Conservation (phyloP, 2,797 vertebrate genomes). For the Chelonia mydas region DNA sequence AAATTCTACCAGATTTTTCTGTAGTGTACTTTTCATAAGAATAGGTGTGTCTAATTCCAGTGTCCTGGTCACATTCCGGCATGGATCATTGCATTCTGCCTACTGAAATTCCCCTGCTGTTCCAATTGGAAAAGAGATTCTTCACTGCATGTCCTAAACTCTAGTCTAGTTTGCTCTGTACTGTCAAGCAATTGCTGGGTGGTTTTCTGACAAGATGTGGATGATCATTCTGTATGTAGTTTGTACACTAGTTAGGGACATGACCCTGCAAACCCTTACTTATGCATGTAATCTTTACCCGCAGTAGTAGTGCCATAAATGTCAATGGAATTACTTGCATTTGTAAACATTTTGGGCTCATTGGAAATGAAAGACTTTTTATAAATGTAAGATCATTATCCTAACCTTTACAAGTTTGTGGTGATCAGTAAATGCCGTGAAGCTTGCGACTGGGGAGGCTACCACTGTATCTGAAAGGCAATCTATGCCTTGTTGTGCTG, state of each 20-base stretch:
- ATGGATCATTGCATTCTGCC: neutral
- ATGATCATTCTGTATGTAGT: neutral
- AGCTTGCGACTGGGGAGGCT: neutral
- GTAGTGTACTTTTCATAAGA: rapidly evolving
- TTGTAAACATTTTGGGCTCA: neutral
- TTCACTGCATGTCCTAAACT: neutral
- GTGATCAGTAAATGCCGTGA: neutral
- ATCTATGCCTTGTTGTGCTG: neutral
- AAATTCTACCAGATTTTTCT: rapidly evolving
- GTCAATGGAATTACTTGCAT: neutral
- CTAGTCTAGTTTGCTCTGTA: rapidly evolving
- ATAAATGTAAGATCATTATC: neutral
- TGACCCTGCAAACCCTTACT: neutral
- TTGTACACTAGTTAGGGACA: neutral
- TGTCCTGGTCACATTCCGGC: neutral
- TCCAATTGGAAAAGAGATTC: neutral
- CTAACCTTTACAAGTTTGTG: neutral
- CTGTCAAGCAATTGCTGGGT: neutral
- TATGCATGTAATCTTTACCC: neutral
- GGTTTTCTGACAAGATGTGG: neutral
- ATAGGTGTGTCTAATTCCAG: rapidly evolving
- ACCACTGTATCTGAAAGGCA: neutral
- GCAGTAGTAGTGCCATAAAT: neutral
- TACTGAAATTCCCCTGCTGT: neutral
- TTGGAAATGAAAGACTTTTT: neutral